Percentiles rank a stretch among this genome's conserved stretches.
These are phyloP conservation scores for Thumatha senex DNA, from an alignment of 2,888 invertebrate genomes.

Conservation along the genomic window DNA sequence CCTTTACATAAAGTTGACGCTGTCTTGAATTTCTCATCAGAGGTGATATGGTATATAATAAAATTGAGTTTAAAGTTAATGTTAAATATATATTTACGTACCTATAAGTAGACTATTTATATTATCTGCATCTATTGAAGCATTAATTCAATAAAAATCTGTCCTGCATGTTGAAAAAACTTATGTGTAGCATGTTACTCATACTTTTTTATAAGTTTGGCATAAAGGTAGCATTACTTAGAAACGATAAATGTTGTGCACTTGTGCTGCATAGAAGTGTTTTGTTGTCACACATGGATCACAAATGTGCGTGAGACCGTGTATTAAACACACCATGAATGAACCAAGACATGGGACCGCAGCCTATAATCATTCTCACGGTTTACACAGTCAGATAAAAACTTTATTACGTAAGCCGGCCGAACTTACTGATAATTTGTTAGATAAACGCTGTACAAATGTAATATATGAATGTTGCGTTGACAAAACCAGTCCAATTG, in stretches of 20 bases:
- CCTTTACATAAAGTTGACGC: no score
- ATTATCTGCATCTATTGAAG: no score
- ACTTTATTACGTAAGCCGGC: constrained; percentile 37
- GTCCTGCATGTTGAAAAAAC: no score
- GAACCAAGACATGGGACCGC: constrained; percentile 64
- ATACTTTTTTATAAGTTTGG: no score
- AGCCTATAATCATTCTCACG: constrained; percentile 67
- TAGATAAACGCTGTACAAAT: constrained; percentile 32
- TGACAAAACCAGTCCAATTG: neutral
- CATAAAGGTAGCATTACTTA: neutral
- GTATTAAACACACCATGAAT: constrained; percentile 59
- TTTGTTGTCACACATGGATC: constrained; percentile 59
- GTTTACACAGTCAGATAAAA: constrained; percentile 60
- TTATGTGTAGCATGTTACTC: no score
- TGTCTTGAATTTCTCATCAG: no score
- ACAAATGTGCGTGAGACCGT: constrained; percentile 73
- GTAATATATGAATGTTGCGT: constrained; percentile 24
- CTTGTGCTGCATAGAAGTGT: constrained; percentile 12
- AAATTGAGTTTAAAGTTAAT: no score
- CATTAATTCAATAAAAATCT: no score
- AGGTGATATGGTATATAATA: no score
- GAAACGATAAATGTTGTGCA: constrained; percentile 1
- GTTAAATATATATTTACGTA: no score
- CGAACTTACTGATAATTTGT: constrained; percentile 32
- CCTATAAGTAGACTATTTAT: no score